A percentile compares a stretch with the other conserved stretches of the same genome.
phyloP scores from a whole-genome alignment of 2,888 invertebrate species.

The Eilema depressum region DNA sequence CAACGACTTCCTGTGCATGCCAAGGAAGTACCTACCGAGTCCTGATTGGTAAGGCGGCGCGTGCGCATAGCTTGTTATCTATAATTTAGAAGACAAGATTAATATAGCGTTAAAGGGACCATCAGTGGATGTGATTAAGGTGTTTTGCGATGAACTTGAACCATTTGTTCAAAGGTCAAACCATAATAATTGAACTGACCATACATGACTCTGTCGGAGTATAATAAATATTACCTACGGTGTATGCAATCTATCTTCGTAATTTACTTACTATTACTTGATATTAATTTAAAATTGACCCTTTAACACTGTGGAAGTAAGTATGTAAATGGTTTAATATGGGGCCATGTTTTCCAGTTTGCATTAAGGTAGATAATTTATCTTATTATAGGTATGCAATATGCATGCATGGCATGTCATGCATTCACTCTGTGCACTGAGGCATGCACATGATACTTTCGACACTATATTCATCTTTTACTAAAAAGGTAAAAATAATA shows the following conservation, averaged over 20 bases:
- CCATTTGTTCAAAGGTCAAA: slow-evolving; percentile 65
- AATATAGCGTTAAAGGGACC: slow-evolving; percentile 60
- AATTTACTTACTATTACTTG: slow-evolving; percentile 40
- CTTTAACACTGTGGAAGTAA: slow-evolving; percentile 24
- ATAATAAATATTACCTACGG: slow-evolving; percentile 21
- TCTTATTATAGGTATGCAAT: not conserved
- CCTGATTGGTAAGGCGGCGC: slow-evolving; percentile 62
- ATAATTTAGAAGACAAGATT: slow-evolving; percentile 64
- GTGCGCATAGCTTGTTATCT: slow-evolving; percentile 61
- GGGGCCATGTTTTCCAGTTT: not conserved
- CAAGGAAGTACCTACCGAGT: slow-evolving; percentile 57
- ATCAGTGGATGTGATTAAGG: slow-evolving; percentile 54
- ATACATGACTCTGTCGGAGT: slow-evolving; percentile 23
- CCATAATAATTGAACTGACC: slow-evolving; percentile 44
- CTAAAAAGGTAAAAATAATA: not conserved
- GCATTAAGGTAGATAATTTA: not conserved
- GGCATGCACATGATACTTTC: not conserved
- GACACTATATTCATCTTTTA: not conserved
- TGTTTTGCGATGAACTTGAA: slow-evolving; percentile 51
- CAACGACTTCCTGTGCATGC: slow-evolving; percentile 67
- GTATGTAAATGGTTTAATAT: not conserved
- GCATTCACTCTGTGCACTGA: not conserved
- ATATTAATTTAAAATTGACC: slow-evolving; percentile 49
- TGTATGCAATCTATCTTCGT: slow-evolving; percentile 29
- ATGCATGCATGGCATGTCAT: not conserved